Evolutionary conservation across 2,113 vertebrate genomes (phyloP).

Genomic region (Aldabrachelys gigantea): DNA sequence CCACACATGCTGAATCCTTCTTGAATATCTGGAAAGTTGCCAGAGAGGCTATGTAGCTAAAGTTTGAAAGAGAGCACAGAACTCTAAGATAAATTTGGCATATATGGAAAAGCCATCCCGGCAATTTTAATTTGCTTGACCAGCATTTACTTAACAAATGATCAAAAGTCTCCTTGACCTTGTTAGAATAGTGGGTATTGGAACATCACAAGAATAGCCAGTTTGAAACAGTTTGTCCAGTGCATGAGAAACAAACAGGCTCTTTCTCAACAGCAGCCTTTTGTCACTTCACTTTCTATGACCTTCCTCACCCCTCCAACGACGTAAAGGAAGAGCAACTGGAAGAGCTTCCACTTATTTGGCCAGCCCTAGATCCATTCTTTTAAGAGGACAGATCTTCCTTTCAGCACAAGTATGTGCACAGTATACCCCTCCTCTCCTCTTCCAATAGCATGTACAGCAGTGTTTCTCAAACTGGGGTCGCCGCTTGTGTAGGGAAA

Average conservation of each 20-base stretch:
- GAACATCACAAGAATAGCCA: rapidly evolving
- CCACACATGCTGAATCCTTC: background rate
- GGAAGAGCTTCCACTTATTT: rapidly evolving
- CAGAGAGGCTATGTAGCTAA: background rate
- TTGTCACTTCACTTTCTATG: background rate
- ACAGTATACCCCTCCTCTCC: background rate
- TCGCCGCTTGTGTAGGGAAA: no score
- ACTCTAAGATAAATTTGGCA: constrained; percentile 14
- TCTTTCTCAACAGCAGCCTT: background rate
- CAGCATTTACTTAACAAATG: constrained; percentile 6
- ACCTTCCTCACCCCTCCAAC: rapidly evolving
- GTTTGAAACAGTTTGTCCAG: rapidly evolving
- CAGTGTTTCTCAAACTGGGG: no score
- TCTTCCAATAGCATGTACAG: background rate
- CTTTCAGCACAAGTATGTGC: background rate
- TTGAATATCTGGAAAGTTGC: background rate
- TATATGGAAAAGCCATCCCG: background rate
- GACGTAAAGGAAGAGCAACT: background rate
- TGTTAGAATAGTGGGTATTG: background rate
- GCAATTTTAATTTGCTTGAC: background rate
- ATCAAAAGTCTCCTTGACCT: background rate
- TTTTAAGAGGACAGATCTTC: background rate
- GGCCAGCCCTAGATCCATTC: background rate
- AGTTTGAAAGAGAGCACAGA: background rate
- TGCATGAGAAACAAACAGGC: background rate